Evolutionary conservation across 2,888 invertebrate species (phyloP).

Genomic region (Sarcophaga variegata): DNA sequence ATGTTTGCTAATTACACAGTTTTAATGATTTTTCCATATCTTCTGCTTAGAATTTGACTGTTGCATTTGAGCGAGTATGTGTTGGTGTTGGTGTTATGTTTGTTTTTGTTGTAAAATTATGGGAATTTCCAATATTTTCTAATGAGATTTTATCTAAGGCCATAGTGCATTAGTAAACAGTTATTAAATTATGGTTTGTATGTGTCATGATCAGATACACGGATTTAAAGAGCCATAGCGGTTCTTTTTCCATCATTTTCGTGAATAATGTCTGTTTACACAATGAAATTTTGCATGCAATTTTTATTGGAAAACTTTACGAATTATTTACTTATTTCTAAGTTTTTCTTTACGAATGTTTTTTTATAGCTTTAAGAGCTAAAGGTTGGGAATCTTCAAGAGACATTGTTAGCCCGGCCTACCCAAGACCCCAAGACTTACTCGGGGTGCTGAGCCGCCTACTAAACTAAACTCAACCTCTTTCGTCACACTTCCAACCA

Average conservation of each 20-base stretch:
- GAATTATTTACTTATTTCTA: too few species aligned
- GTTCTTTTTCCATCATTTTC: neutral
- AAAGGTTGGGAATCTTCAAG: too few species aligned
- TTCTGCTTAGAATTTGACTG: constrained; percentile 22
- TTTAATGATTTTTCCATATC: constrained; percentile 46
- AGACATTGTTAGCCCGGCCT: too few species aligned
- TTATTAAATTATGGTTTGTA: constrained; percentile 2
- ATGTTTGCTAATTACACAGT: constrained; percentile 39
- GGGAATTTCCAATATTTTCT: constrained; percentile 28
- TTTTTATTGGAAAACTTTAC: too few species aligned
- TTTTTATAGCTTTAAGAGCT: too few species aligned
- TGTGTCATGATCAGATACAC: constrained; percentile 3
- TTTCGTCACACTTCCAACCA: too few species aligned
- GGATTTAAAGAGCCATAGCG: neutral
- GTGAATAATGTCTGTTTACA: neutral
- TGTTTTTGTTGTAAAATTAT: constrained; percentile 23
- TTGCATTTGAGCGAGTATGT: too few species aligned
- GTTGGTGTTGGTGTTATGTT: neutral
- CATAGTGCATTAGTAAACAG: constrained; percentile 25
- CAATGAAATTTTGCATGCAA: too few species aligned
- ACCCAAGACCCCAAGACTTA: too few species aligned
- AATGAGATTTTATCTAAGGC: neutral
- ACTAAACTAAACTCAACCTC: too few species aligned
- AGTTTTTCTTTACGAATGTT: too few species aligned
- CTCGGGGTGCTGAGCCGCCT: too few species aligned